Base-by-base conservation (phyloP, 2,888 invertebrate genomes). In the Petrolisthes cinctipes region DNA sequence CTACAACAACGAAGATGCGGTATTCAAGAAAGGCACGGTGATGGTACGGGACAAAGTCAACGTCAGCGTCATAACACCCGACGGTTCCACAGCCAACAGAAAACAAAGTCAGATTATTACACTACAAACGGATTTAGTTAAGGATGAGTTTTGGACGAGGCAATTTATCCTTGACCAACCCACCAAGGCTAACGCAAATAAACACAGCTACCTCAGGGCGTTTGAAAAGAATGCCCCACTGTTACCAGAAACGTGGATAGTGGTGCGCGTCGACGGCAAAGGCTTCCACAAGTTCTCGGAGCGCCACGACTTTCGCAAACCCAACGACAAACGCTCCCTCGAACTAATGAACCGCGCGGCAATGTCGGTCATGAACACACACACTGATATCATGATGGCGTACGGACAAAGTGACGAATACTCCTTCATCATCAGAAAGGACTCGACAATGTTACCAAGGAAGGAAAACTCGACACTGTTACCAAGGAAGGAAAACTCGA, bases 341-440 rank as follows among this genome's bases (percentile, higher is more conserved):
- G 94, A 95, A 91, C 93, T 99, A 79, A 99, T 99, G 99, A 97
- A 96, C 91, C 95, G 95, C 91, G 96, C 97, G 6, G 99, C 98
- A 0, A 94, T 94, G 87, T 93, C 93, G 81, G 97, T 99, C 0
- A 95, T 99, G 95, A 94, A 95, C 91, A 97, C 97, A 92, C 93
- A 93, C 90, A 95, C 95, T 91, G 98, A 99, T 92, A 94, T 98
- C 86, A 93, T 96, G 51, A 92, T 99, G 89, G 95, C 96, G 0
- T 99, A 96, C 93, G 99, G 99, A 5, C 98, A 99, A 93, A 99
- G 98, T 93, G 99, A 99, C 93, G 99, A 99, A 93, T 99, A 96
- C 93, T 98, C 98, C 51, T 99, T 99, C 93, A 94, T 98, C 17
- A 95, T 98, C 91, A 95, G 95, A 86, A 96, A 96, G 93, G 94